phyloP scores from a whole-genome alignment of 2,113 vertebrate genomes.

The Gobio gobio region DNA sequence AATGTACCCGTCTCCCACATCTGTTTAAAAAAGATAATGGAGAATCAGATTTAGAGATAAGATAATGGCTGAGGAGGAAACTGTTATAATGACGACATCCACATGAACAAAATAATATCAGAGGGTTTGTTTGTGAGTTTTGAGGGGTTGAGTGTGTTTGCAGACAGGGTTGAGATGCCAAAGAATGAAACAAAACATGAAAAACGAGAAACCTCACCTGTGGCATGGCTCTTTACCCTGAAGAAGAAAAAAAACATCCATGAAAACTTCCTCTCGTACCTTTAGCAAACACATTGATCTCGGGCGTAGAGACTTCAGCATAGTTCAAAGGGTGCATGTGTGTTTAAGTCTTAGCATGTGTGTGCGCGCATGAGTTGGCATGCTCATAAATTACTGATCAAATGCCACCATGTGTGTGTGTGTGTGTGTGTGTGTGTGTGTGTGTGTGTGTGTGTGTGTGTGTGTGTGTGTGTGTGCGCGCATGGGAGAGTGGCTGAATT shows the following conservation, averaged over 20 bases:
- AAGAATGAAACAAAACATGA: conserved; percentile 64
- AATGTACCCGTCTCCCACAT: not conserved
- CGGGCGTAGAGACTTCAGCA: conserved; percentile 32
- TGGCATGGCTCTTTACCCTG: conserved; percentile 13
- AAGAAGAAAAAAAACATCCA: not conserved
- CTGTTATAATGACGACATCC: not conserved
- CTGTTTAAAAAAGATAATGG: not conserved
- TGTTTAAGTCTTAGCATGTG: conserved; percentile 33
- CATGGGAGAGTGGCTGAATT: not conserved
- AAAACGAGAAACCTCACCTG: conserved; percentile 65
- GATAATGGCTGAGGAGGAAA: not conserved
- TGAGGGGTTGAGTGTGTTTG: conserved; percentile 37
- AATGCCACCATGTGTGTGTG: conserved; percentile 2
- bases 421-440: conserved; percentile 16
- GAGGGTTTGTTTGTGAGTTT: not conserved
- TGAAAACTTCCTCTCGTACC: conserved; percentile 51
- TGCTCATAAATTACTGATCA: conserved; percentile 25
- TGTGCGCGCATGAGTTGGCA: conserved; percentile 27
- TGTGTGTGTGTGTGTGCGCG: conserved; percentile 3
- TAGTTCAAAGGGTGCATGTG: conserved; percentile 35
- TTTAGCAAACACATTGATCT: conserved; percentile 62
- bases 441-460: conserved; percentile 29
- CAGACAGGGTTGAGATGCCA: not conserved
- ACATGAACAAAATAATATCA: not conserved
- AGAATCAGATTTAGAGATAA: not conserved